A percentile compares a stretch with the other conserved stretches of the same genome.
These are phyloP conservation scores for Macaria liturata DNA, from an alignment of 2,888 invertebrate species.

Conservation along the genomic window DNA sequence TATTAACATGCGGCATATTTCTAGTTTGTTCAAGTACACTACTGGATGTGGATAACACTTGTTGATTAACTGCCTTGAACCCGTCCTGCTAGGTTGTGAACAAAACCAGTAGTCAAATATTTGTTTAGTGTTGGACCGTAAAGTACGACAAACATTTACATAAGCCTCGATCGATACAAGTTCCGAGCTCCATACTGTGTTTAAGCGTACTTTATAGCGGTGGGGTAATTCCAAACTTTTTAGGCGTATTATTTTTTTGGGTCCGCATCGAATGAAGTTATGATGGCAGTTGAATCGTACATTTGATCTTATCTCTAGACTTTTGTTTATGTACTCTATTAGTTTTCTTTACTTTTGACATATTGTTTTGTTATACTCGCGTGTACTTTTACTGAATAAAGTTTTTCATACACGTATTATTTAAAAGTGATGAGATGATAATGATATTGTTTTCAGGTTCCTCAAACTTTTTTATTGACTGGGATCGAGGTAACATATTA, in stretches of 20 bases:
- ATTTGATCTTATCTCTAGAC: constrained; percentile 19
- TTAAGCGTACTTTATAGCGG: constrained; percentile 20
- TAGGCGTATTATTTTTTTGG: constrained; percentile 3
- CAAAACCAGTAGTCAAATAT: constrained; percentile 25
- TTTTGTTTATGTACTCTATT: no score
- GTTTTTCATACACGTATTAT: no score
- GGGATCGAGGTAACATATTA: no score
- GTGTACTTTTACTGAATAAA: no score
- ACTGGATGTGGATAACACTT: neutral
- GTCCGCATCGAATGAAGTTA: constrained; percentile 16
- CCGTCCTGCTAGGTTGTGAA: constrained; percentile 3
- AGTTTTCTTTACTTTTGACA: no score
- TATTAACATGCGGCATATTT: no score
- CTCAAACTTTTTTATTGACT: no score
- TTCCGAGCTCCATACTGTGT: constrained; percentile 26
- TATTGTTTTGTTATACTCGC: no score
- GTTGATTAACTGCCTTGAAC: constrained; percentile 8
- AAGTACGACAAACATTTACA: constrained; percentile 30
- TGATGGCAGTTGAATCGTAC: constrained; percentile 14
- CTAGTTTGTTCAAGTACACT: no score
- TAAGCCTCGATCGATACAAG: constrained; percentile 25
- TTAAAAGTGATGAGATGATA: no score
- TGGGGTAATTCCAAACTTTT: constrained; percentile 7
- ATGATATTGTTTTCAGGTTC: no score
- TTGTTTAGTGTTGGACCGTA: constrained; percentile 22